These are phyloP conservation scores for Ctenodactylus gundi DNA, from an alignment of 2,113 vertebrate species.

Conservation along the genomic window DNA sequence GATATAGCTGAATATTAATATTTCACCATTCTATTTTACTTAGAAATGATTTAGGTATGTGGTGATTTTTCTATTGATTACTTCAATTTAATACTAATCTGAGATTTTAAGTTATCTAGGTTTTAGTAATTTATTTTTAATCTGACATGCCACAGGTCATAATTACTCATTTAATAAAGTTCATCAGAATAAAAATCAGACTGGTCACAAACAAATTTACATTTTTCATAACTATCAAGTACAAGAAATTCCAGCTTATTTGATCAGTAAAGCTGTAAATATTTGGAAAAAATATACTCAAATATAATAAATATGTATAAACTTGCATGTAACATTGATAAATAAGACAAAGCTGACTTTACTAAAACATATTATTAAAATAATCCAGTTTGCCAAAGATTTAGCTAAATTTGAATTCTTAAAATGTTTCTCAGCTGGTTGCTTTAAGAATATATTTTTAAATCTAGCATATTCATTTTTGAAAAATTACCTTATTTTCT, in stretches of 20 bases:
- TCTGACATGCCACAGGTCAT: background rate
- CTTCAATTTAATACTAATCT: background rate
- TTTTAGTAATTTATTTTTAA: background rate
- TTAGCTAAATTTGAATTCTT: constrained; percentile 27
- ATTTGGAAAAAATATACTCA: constrained; percentile 40
- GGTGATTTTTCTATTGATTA: constrained; percentile 17
- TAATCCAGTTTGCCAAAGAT: background rate
- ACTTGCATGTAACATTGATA: background rate
- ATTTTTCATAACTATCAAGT: constrained; percentile 32
- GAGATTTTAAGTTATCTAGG: constrained; percentile 26
- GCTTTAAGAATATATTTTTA: constrained; percentile 30
- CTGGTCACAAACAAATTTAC: constrained; percentile 26
- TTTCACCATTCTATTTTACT: background rate
- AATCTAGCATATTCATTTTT: constrained; percentile 31
- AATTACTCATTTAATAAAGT: constrained; percentile 14
- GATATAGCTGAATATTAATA: no score
- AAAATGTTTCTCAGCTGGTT: constrained; percentile 20
- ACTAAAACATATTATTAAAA: constrained; percentile 42
- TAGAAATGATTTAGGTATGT: background rate
- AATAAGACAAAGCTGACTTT: constrained; percentile 21
- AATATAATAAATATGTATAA: background rate
- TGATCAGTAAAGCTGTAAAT: background rate
- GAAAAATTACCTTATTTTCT: constrained; percentile 13
- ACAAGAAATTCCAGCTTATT: constrained; percentile 9
- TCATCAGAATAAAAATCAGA: background rate